phyloP scores from a whole-genome alignment of 1,140 invertebrate species.

The Propsilocerus akamusi region DNA sequence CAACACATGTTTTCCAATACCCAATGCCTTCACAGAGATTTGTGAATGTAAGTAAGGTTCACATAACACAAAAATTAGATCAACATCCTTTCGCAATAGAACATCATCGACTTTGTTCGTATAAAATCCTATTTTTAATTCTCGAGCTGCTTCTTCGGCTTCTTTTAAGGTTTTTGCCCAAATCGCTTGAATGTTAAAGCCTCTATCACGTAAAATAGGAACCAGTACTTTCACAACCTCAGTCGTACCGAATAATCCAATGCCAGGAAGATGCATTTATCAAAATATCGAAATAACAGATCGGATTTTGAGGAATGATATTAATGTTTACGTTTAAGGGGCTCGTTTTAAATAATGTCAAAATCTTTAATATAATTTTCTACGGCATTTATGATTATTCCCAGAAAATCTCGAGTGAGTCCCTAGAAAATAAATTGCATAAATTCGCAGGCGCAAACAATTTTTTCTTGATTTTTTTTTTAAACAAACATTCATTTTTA shows the following conservation, averaged over 20 bases:
- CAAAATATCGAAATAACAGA: too few relatives aligned
- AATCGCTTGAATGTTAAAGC: constrained; percentile 78
- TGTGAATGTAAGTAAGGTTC: constrained; percentile 87
- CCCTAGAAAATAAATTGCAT: too few relatives aligned
- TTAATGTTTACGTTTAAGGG: too few relatives aligned
- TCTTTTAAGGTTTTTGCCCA: constrained; percentile 74
- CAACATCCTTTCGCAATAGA: constrained; percentile 79
- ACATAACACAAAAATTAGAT: constrained; percentile 84
- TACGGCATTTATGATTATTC: too few relatives aligned
- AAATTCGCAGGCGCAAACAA: too few relatives aligned
- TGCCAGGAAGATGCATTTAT: constrained; percentile 42
- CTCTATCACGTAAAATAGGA: constrained; percentile 77
- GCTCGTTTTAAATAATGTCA: too few relatives aligned
- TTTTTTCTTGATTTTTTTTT: too few relatives aligned
- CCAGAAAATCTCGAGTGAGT: too few relatives aligned
- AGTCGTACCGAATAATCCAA: constrained; percentile 88
- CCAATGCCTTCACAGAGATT: constrained; percentile 89
- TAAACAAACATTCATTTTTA: too few relatives aligned
- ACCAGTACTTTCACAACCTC: constrained; percentile 74
- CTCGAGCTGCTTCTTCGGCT: constrained; percentile 57
- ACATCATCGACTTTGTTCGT: constrained; percentile 91
- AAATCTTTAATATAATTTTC: too few relatives aligned
- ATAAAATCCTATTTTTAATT: constrained; percentile 73
- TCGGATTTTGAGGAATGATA: too few relatives aligned
- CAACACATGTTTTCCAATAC: constrained; percentile 93